Evolutionary conservation across 2,888 invertebrate species (phyloP), one percentile per base, ranked within the genome.

Genomic region (Ophraella communa): DNA sequence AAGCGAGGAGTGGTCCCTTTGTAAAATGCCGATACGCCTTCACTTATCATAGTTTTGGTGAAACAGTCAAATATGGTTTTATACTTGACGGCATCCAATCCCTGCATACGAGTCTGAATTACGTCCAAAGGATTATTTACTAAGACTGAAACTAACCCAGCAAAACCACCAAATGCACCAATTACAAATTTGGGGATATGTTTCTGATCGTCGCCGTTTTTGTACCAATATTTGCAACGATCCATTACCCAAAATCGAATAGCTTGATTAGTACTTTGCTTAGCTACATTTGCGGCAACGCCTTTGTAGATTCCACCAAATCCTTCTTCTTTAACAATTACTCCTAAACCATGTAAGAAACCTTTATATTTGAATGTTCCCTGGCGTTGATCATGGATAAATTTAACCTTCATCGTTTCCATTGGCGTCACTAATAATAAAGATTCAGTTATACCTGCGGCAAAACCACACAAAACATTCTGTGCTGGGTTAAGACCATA

Each of bases 91-190:
- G 98, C 97, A 80, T 99, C 98, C 49, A 98, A 84, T 11, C 98
- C 97, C 84, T 99, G 98, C 98, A 99, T 98, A 71, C 98, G 87
- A 1, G 99, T 99, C 85, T 99, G 99, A n/a, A 99, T 92, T 10
- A 99, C 99, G 83, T 99, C 99, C 69, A 99, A 88, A 0, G 99
- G 99, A 1, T 98, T 99, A 83, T 99, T 99, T 39, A 98, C 98
- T 84, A 96, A 97, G 0, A 99, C 98, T n/a, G 96, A 97, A 2
- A 93, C 93, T 21, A 98, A 98, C 64, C 81, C 79, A 77, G 60
- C 24, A 56, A 52, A 45, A 10, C 24, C 27, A 5, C 45, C 59
- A 30, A 45, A 60, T 14, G 20, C 20, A 17, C 18, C 45, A 24
- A 35, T 58, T 23, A 52, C 56, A 18, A 4, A 21, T 18, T 52